Evolutionary conservation across 2,888 invertebrate species (phyloP).

Genomic region (Temnothorax rugatulus): DNA sequence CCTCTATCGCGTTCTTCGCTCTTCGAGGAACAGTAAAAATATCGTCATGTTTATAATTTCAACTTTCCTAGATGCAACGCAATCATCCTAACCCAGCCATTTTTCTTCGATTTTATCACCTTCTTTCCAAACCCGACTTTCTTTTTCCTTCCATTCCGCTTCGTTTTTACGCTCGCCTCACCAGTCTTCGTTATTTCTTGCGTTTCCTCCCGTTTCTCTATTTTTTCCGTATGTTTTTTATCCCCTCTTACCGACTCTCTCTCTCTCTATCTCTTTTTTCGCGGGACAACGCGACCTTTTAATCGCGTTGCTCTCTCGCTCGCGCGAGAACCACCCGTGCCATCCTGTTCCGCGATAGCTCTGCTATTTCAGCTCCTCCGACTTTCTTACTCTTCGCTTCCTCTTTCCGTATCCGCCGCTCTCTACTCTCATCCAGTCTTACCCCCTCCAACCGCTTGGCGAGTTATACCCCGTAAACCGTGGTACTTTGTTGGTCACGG

Average conservation of each 20-base stretch:
- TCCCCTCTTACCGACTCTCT: conserved; percentile 13
- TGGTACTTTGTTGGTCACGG: conserved; percentile 82
- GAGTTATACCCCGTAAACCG: conserved; percentile 80
- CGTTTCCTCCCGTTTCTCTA: neutral
- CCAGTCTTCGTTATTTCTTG: neutral
- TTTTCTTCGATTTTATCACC: neutral
- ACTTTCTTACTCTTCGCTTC: conserved; percentile 35
- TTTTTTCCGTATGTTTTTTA: conserved; percentile 52
- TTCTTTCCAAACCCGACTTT: neutral
- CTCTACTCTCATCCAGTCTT: conserved; percentile 20
- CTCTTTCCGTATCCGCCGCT: conserved; percentile 37
- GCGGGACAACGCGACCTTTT: conserved; percentile 29
- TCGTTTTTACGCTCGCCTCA: neutral
- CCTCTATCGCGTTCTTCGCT: neutral
- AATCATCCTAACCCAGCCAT: conserved; percentile 23
- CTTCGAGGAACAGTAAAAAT: neutral
- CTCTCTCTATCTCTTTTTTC: conserved; percentile 10
- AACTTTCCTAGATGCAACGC: conserved; percentile 6
- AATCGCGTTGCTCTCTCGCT: conserved; percentile 46
- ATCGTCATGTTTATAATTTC: conserved; percentile 50
- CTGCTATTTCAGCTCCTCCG: conserved; percentile 18
- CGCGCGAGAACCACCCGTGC: conserved; percentile 18
- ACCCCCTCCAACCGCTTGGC: conserved; percentile 54
- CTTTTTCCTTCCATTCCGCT: neutral
- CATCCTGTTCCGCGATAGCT: neutral